Evolutionary conservation across 2,113 vertebrate species (phyloP), one percentile per base, ranked within the genome.

Genomic region (Protomyctophum bolini): DNA sequence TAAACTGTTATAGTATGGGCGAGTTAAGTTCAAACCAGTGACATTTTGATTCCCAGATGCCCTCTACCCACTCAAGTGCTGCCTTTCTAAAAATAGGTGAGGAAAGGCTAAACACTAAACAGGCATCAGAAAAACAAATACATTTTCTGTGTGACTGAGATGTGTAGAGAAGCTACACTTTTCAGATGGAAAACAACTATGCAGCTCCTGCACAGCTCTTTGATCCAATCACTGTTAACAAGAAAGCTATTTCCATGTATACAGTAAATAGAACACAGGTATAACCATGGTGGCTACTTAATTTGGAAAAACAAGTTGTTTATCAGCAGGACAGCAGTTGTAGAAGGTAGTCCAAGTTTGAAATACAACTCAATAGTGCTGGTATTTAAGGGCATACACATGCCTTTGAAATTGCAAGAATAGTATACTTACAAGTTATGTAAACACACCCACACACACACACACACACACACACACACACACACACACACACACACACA

Each of bases 301-400:
- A 10, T 54, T 54, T 54, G 12, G 10, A n/a, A 54, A 12, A 12
- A 54, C 51, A 54, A 12, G 51, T n/a, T 54, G 12, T 49, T 49
- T 49, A 49, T 49, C 48, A 49, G 7, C 11, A 54, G 51, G 51
- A 61, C 76, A 54, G 72, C 63, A 74, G 66, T 41, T 10, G 7
- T 60, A 57, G 45, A 61, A 5, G 2, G 28, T 47, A 59, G 63
- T 78, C 54, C 60, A 51, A 56, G 58, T 70, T 56, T 74, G 7
- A 77, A 41, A 73, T 66, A 55, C 33, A 33, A 68, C 41, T 76
- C 45, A 45, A 9, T 10, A 66, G 52, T 3, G 2, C 51, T 51
- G 7, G 29, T 50, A 15, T 69, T 81, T 78, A 59, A 64, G 57
- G 21, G 7, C 58, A 50, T 14, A n/a, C 12, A 79, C 66, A 73